Percentiles rank a stretch among this genome's conserved stretches.
Evolutionary conservation across 2,113 vertebrate species (phyloP).

Genomic region (Synchiropus splendidus): DNA sequence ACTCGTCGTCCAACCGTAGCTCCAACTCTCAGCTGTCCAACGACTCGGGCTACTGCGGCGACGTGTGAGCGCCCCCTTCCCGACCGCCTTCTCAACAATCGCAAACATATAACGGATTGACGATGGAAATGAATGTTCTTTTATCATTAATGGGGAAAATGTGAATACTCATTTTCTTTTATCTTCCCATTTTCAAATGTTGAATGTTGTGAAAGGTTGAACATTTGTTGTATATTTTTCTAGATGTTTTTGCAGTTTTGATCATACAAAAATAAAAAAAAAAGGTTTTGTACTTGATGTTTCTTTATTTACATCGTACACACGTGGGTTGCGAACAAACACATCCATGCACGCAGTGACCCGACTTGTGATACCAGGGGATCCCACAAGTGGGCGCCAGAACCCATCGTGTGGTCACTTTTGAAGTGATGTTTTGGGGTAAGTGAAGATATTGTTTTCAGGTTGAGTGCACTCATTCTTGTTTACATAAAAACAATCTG

Average conservation of each 20-base stretch:
- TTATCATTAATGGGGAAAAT: slow-evolving; percentile 67
- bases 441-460: too few relatives aligned
- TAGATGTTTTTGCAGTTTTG: slow-evolving; percentile 77
- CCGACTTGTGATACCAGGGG: too few relatives aligned
- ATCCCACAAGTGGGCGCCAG: too few relatives aligned
- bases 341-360: too few relatives aligned
- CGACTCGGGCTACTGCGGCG: slow-evolving; percentile 92
- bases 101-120: slow-evolving; percentile 44
- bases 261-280: slow-evolving; percentile 68
- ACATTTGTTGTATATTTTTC: slow-evolving; percentile 80
- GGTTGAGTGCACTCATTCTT: too few relatives aligned
- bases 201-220: slow-evolving; percentile 71
- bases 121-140: slow-evolving; percentile 80
- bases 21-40: slow-evolving; percentile 87
- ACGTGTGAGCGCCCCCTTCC: too few relatives aligned
- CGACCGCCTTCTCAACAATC: slow-evolving; percentile 42
- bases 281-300: slow-evolving; percentile 70
- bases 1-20: slow-evolving; percentile 82
- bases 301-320: not conserved
- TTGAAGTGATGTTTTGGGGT: too few relatives aligned
- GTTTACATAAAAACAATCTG: too few relatives aligned
- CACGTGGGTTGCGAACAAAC: too few relatives aligned
- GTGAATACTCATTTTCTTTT: slow-evolving; percentile 69
- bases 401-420: too few relatives aligned
- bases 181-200: slow-evolving; percentile 63